These are phyloP conservation scores for Spinus pinus DNA, from an alignment of 2,797 vertebrate genomes.

Conservation along the genomic window DNA sequence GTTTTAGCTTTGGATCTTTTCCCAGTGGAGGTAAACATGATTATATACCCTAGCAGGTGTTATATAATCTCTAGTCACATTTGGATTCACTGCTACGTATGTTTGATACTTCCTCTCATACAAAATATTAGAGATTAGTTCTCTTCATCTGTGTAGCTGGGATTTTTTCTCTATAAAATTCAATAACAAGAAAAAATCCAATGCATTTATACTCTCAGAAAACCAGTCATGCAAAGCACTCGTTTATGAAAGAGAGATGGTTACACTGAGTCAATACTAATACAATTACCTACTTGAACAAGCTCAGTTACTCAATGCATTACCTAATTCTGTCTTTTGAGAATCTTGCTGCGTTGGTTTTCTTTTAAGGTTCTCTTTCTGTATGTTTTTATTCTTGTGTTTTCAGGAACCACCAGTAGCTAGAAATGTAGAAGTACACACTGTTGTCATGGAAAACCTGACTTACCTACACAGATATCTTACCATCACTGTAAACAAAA, in stretches of 20 bases:
- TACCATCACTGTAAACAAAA: constrained; percentile 35
- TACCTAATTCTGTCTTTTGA: constrained; percentile 6
- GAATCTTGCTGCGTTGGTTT: background rate
- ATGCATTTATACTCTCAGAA: constrained; percentile 25
- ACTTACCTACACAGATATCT: constrained; percentile 25
- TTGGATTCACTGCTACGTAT: background rate
- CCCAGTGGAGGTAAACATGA: background rate
- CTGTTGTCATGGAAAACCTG: constrained; percentile 71
- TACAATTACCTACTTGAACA: constrained; percentile 47
- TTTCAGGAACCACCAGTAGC: constrained; percentile 33
- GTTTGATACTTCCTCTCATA: background rate
- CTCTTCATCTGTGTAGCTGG: background rate
- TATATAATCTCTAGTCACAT: background rate
- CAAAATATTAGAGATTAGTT: constrained; percentile 8
- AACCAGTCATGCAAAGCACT: constrained; percentile 36
- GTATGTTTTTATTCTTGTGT: background rate
- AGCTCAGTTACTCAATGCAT: background rate
- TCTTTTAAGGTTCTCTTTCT: constrained; percentile 11
- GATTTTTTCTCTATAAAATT: background rate
- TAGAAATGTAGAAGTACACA: constrained; percentile 28
- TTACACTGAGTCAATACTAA: constrained; percentile 44
- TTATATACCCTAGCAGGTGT: background rate
- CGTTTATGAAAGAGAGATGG: constrained; percentile 18
- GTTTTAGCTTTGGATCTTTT: background rate
- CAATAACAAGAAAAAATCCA: background rate